Conservation (phyloP, 1,140 invertebrate genomes). For the Leptinotarsa undecemlineata region DNA sequence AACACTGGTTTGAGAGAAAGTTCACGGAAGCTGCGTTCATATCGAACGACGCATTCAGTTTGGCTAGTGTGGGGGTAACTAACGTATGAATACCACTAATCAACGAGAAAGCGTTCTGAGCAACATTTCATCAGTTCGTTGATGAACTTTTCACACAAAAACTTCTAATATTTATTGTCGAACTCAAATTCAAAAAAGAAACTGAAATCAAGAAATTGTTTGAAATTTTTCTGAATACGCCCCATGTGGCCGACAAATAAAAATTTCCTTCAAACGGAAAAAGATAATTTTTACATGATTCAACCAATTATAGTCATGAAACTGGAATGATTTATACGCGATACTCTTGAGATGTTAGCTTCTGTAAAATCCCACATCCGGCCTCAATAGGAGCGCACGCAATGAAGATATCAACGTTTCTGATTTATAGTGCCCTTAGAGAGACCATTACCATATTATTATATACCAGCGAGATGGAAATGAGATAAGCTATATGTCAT, state of each 20-base stretch:
- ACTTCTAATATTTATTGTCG: no score
- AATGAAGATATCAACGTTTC: conserved; percentile 6
- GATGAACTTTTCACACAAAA: no score
- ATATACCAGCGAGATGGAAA: conserved; percentile 2
- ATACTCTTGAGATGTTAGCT: conserved; percentile 1
- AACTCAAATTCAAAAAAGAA: no score
- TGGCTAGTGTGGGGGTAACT: no score
- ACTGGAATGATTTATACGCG: background rate
- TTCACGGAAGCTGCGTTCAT: no score
- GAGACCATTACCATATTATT: conserved; percentile 6
- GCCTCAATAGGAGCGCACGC: background rate
- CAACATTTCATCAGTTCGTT: no score
- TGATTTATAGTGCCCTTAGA: conserved; percentile 5
- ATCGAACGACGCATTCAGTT: no score
- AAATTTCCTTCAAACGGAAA: background rate
- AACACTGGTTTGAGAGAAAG: no score
- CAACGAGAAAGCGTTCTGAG: no score
- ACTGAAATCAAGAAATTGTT: no score
- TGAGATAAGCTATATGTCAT: background rate
- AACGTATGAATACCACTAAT: no score
- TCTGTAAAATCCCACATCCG: conserved; percentile 7
- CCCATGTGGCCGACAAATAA: background rate
- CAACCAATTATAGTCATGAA: background rate
- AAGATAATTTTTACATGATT: background rate
- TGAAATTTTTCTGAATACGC: no score